These are phyloP conservation scores for Monodelphis domestica DNA, from an alignment of 2,797 vertebrate species.

Conservation along the genomic window DNA sequence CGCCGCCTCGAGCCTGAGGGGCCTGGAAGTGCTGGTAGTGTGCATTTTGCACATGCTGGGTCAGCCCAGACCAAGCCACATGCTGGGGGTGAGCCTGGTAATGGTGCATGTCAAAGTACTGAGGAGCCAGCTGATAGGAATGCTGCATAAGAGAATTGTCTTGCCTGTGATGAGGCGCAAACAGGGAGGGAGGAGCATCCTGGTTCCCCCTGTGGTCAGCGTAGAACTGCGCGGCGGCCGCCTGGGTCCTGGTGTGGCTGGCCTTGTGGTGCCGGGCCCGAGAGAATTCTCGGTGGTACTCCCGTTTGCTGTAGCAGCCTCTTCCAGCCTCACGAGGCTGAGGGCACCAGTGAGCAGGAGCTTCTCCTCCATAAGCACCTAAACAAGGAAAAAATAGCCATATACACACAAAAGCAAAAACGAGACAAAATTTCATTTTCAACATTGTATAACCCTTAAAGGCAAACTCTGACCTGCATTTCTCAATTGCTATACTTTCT, in stretches of 20 bases:
- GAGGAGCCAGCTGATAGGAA: conserved; percentile 78
- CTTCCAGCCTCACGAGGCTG: conserved; percentile 67
- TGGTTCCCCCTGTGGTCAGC: conserved; percentile 63
- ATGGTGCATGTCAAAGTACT: conserved; percentile 69
- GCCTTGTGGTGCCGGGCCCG: conserved; percentile 57
- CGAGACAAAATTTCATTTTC: conserved; percentile 41
- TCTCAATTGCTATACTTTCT: no score
- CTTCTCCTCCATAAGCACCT: conserved; percentile 79
- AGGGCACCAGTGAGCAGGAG: conserved; percentile 45
- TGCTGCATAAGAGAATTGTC: conserved; percentile 73
- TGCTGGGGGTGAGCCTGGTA: conserved; percentile 27
- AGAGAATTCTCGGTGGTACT: conserved; percentile 67
- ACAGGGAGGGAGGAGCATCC: conserved; percentile 57
- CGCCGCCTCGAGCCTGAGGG: conserved; percentile 59
- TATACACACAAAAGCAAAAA: not conserved
- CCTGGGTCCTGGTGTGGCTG: conserved; percentile 49
- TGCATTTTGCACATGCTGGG: conserved; percentile 54
- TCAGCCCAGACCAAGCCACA: conserved; percentile 77
- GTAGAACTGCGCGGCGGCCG: conserved; percentile 65
- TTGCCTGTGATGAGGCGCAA: conserved; percentile 55
- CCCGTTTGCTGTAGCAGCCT: conserved; percentile 71
- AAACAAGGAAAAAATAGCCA: not conserved
- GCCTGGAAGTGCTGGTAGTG: conserved; percentile 27
- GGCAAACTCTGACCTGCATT: no score
- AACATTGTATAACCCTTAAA: conserved; percentile 19